A percentile compares a stretch with the other conserved stretches of the same genome.
Evolutionary conservation across 2,797 vertebrate species (phyloP).

Genomic region (Hemitrygon akajei): DNA sequence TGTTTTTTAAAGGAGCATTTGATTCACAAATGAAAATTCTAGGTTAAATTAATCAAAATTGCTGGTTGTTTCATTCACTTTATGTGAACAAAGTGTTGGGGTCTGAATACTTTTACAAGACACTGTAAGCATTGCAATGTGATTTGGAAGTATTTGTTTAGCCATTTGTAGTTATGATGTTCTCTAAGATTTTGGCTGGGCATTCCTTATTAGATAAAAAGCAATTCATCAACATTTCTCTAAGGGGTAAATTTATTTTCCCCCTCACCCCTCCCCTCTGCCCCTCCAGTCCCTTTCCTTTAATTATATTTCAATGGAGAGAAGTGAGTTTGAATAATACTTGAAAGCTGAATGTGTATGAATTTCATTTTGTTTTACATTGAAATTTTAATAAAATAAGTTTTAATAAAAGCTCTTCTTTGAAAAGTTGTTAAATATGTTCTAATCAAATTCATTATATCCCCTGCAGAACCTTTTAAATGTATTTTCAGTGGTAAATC

Average conservation of each 20-base stretch:
- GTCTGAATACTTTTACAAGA: too few species aligned
- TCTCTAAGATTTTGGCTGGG: not conserved
- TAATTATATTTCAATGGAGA: not conserved
- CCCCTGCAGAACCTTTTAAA: constrained; percentile 68
- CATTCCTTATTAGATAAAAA: constrained; percentile 39
- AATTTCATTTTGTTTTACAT: not conserved
- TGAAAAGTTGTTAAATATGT: not conserved
- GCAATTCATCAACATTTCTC: not conserved
- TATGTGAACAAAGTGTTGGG: too few species aligned
- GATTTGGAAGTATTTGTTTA: not conserved
- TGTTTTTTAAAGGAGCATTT: too few species aligned
- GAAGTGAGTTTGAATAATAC: not conserved
- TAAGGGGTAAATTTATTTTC: not conserved
- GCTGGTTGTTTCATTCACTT: too few species aligned
- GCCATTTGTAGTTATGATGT: not conserved
- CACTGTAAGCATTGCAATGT: not conserved
- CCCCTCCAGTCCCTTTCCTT: too few species aligned
- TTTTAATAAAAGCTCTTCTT: not conserved
- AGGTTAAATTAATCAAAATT: too few species aligned
- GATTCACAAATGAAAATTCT: too few species aligned
- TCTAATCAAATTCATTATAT: constrained; percentile 33
- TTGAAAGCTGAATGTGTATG: not conserved
- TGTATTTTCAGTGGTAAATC: constrained; percentile 74
- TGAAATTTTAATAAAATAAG: not conserved
- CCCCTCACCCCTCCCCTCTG: not conserved